Base-by-base conservation (phyloP, 1,140 invertebrate species). In the Macrobrachium rosenbergii region DNA sequence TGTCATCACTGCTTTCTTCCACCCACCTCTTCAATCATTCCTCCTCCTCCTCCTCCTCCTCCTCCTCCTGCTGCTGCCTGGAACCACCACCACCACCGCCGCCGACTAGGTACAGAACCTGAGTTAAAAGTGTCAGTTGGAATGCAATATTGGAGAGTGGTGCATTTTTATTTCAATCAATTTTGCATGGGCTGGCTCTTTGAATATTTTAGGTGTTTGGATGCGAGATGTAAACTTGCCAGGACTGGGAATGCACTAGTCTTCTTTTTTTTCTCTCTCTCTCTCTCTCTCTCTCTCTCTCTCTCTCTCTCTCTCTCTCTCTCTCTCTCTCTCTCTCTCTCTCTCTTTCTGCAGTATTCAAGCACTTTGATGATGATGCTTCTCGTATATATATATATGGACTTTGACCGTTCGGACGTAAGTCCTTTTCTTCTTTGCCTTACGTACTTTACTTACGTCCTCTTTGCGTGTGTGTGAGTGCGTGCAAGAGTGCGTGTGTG, bases 121-220 rank as follows among this genome's bases (percentile, higher is more conserved):
- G 63, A 83, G 82, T 72, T 63, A 83, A 83, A 83, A 83, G 82
- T 83, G 82, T 83, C 72, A 83, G 82, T 37, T 45, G 82, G 82
- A 83, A 83, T 83, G 82, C 82, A 83, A 83, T 83, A 83, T 83
- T 73, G 82, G 82, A 77, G 82, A 83, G 82, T 83, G 82, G 82
- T 73, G 82, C 58, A 83, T 37, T 83, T 83, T 83, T 83, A 83
- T 83, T 83, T 83, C 82, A 83, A 83, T 83, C 82, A 83, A 83
- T 83, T 83, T 83, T 83, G 82, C 82, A 83, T 83, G 82, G 82
- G 82, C 60, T 76, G 76, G 82, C 82, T 83, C 82, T 83, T 83
- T 83, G 82, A 83, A 83, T 83, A 83, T 83, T 83, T 83, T 73
- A 83, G 82, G 82, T 76, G 82, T 45, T 52, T 77, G 82, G 82